phyloP scores from a whole-genome alignment of 2,888 invertebrate species.

The Neuroscelio doddi region DNA sequence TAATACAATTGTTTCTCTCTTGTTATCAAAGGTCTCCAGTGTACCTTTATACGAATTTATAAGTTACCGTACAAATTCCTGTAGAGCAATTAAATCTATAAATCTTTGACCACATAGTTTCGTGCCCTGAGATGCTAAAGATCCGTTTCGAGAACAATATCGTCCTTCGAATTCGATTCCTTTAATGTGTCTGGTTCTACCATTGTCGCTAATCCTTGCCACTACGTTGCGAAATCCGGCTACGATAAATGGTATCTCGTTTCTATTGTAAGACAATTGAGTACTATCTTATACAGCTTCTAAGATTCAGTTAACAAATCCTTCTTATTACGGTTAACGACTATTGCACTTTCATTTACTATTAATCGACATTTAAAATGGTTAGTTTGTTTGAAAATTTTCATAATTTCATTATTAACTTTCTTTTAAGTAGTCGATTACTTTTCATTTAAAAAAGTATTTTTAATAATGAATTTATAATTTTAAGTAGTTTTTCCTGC shows the following conservation, averaged over 20 bases:
- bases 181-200: slow-evolving; percentile 26
- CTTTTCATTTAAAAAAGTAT: too few species aligned
- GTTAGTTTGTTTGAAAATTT: too few species aligned
- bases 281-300: slow-evolving; percentile 16
- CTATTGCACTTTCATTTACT: background rate
- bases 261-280: slow-evolving; percentile 33
- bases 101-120: slow-evolving; percentile 28
- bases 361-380: background rate
- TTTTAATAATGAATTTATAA: too few species aligned
- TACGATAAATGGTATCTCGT: slow-evolving; percentile 34
- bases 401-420: too few species aligned
- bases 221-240: slow-evolving; percentile 26
- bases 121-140: slow-evolving; percentile 18
- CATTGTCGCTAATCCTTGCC: slow-evolving; percentile 23
- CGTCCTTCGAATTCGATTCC: slow-evolving; percentile 27
- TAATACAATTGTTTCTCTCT: too few species aligned
- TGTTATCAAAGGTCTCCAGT: too few species aligned
- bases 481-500: too few species aligned
- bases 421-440: too few species aligned
- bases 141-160: slow-evolving; percentile 34
- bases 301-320: slow-evolving; percentile 18
- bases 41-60: too few species aligned
- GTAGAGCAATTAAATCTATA: slow-evolving; percentile 17
- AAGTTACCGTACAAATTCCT: background rate
- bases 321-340: slow-evolving; percentile 1